These are phyloP conservation scores for Agriotes lineatus DNA, from an alignment of 2,888 invertebrate species.

Conservation along the genomic window DNA sequence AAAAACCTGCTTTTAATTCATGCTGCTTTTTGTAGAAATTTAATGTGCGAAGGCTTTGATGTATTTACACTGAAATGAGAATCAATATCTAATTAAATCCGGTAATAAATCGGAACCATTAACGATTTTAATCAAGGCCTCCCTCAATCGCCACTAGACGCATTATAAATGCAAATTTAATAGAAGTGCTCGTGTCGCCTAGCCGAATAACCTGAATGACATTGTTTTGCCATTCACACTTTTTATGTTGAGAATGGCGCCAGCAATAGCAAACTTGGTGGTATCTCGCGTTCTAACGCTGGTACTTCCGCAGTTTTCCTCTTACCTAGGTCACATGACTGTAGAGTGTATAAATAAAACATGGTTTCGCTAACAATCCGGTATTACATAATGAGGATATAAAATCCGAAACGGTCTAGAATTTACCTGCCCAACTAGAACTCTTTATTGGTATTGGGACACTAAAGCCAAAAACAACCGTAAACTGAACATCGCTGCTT, in stretches of 20 bases:
- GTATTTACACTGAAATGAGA: slow-evolving; percentile 10
- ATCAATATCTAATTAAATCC: slow-evolving; percentile 17
- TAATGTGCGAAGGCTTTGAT: slow-evolving; percentile 20
- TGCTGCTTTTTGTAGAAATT: slow-evolving; percentile 8
- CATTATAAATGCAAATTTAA: slow-evolving; percentile 23
- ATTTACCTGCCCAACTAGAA: too few relatives aligned
- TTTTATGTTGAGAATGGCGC: slow-evolving; percentile 12
- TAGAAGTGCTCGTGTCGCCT: not conserved
- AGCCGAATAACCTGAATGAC: slow-evolving; percentile 14
- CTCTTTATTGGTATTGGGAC: too few relatives aligned
- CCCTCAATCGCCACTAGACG: not conserved
- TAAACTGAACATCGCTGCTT: too few relatives aligned
- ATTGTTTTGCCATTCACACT: slow-evolving; percentile 17
- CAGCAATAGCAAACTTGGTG: not conserved
- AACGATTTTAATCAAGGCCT: slow-evolving; percentile 23
- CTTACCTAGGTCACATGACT: too few relatives aligned
- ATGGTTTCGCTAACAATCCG: too few relatives aligned
- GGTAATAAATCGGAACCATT: slow-evolving; percentile 23
- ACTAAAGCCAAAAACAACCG: too few relatives aligned
- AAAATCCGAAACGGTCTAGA: too few relatives aligned
- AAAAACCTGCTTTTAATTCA: slow-evolving; percentile 21
- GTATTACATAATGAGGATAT: too few relatives aligned
- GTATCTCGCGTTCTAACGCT: not conserved
- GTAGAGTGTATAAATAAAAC: too few relatives aligned
- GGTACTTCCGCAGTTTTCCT: slow-evolving; percentile 1